Percentiles rank a stretch among this genome's conserved stretches.
Evolutionary conservation across 2,113 vertebrate genomes (phyloP).

Genomic region (Pelvicachromis taeniatus): DNA sequence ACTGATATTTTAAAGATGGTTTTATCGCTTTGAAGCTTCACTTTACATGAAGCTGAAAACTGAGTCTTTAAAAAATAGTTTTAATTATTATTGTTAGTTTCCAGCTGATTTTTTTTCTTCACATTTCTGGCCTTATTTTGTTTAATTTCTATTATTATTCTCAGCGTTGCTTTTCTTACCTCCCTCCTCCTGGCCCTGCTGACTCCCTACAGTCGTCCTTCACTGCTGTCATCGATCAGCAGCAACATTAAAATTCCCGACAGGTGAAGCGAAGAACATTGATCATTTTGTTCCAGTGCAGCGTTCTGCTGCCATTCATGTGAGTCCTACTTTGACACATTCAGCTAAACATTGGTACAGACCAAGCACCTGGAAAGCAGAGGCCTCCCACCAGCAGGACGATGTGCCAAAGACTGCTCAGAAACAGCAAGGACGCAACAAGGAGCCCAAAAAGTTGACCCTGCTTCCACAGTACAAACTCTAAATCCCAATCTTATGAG

Average conservation of each 20-base stretch:
- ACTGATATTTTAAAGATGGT: background rate
- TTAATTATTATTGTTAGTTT: too few relatives aligned
- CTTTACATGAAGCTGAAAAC: background rate
- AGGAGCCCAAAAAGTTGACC: background rate
- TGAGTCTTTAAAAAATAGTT: too few relatives aligned
- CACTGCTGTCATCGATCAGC: background rate
- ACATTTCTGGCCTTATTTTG: fast-evolving
- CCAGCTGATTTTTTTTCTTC: background rate
- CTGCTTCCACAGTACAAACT: background rate
- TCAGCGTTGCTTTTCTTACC: fast-evolving
- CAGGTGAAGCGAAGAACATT: background rate
- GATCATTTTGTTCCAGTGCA: background rate
- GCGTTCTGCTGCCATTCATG: background rate
- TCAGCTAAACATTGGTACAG: background rate
- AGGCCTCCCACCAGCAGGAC: background rate
- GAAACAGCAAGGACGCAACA: background rate
- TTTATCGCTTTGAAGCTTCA: fast-evolving
- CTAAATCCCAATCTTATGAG: background rate
- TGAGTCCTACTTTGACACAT: background rate
- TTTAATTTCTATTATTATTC: background rate
- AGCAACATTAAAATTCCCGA: background rate
- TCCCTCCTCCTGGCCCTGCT: background rate
- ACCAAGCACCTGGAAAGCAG: background rate
- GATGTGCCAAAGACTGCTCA: background rate
- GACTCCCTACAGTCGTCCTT: background rate